phyloP scores from a whole-genome alignment of 2,113 vertebrate genomes.

The Amblyornis subalaris region DNA sequence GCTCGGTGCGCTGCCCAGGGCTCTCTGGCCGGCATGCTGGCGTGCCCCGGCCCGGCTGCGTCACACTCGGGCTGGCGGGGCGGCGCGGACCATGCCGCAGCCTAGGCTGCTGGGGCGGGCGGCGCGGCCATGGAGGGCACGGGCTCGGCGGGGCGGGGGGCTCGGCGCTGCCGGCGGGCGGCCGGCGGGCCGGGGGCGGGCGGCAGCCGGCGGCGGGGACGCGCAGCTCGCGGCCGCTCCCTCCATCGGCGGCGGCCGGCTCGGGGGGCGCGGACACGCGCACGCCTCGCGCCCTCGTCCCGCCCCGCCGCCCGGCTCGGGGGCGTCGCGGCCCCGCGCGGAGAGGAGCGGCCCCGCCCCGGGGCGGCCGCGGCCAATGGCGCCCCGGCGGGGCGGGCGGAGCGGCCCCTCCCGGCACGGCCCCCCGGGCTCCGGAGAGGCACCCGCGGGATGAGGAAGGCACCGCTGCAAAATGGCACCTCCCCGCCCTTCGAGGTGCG shows the following conservation, averaged over 20 bases:
- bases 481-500: not conserved
- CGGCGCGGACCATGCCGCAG: not conserved
- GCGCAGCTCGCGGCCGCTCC: no score
- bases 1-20: constrained; percentile 80
- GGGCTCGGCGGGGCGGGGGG: no score
- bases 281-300: no score
- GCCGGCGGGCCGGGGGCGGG: no score
- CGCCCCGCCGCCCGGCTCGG: no score
- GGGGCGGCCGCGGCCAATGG: not conserved
- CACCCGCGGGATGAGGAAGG: constrained; percentile 70
- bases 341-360: no score
- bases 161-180: no score
- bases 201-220: no score
- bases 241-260: no score
- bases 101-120: not conserved
- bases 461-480: constrained; percentile 56
- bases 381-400: not conserved
- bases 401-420: not conserved
- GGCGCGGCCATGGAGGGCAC: not conserved
- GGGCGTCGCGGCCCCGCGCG: no score
- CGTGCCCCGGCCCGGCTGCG: not conserved
- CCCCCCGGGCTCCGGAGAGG: not conserved
- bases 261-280: no score
- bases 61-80: not conserved
- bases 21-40: constrained; percentile 90